Base-by-base conservation (phyloP, 2,888 invertebrate genomes). In the Leptopilina syphax region DNA sequence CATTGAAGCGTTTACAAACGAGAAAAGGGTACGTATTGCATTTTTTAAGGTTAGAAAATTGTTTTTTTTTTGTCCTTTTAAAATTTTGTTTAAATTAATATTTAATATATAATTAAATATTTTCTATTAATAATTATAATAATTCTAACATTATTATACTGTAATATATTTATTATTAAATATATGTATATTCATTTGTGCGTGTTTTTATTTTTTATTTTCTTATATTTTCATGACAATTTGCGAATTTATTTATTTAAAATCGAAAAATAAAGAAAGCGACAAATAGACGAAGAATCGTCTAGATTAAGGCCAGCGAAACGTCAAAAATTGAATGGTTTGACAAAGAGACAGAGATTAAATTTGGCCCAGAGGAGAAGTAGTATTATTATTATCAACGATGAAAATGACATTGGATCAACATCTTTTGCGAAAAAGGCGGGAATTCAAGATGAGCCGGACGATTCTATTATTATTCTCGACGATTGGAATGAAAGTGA, bases 401-500 rank as follows among this genome's bases (percentile, higher is more conserved):
- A 73, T 34, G 73, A 73, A n/a, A 73, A 57, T 57, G 73, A 73
- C 65, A 9, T 57, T 34, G 13, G n/a, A 6, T n/a, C 7, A 57
- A 34, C 27, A 3, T 18, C 10, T 8, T 8, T 44, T 8, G 8
- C 9, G 13, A 13, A 27, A 4, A 73, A 34, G 0, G 12, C 2
- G 4, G 27, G 54, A 12, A 54, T 54, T 8, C 27, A 47, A 44
- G 9, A 24, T 5, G 70, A 18, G 9, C 24, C 50, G 6, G 54
- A 73, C 34, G 73, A 73, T 5, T 73, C 73, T n/a, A 57, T 73
- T 9, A 73, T 73, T n/a, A 57, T 73, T 73, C 27, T 73, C 13
- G 73, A 73, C 12, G 73, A 73, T 9, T n/a, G 13, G n/a, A n/a
- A 73, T 57, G 54, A 73, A 27, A 12, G 73, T 73, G 5, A 41